These are phyloP conservation scores for Cyclophora albipunctata DNA, from an alignment of 2,888 invertebrate species.

Conservation along the genomic window DNA sequence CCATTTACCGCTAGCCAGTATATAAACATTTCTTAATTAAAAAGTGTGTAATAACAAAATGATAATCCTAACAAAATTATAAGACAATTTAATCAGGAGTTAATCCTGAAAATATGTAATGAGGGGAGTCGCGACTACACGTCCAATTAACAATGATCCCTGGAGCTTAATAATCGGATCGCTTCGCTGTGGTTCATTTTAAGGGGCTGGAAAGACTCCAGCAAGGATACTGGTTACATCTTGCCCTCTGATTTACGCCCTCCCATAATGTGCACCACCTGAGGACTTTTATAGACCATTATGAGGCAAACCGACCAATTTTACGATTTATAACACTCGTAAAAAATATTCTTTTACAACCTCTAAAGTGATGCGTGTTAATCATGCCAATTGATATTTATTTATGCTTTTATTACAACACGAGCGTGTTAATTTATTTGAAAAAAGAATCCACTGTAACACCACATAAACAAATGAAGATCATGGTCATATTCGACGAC, in stretches of 20 bases:
- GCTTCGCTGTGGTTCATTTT: constrained; percentile 18
- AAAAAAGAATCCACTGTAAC: too few species aligned
- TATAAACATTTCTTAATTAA: too few species aligned
- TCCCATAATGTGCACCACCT: constrained; percentile 32
- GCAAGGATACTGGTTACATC: constrained; percentile 23
- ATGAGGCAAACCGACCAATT: constrained; percentile 23
- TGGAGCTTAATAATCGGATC: constrained; percentile 11
- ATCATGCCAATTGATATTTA: not conserved
- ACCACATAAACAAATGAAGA: too few species aligned
- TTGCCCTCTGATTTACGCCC: constrained; percentile 34
- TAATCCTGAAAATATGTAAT: constrained; percentile 29
- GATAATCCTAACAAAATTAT: constrained; percentile 22
- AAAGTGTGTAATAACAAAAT: not conserved
- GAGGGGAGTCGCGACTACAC: constrained; percentile 11
- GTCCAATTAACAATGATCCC: constrained; percentile 23
- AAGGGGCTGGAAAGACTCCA: constrained; percentile 12
- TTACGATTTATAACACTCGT: constrained; percentile 22
- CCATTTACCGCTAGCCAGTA: too few species aligned
- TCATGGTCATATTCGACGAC: too few species aligned
- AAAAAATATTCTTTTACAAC: constrained; percentile 9
- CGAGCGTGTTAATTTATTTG: too few species aligned
- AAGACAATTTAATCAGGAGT: constrained; percentile 37
- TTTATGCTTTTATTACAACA: too few species aligned
- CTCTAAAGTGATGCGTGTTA: constrained; percentile 1
- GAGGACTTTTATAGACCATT: constrained; percentile 37